Base-by-base conservation (phyloP, 2,888 invertebrate genomes). In the Harmothoe impar region DNA sequence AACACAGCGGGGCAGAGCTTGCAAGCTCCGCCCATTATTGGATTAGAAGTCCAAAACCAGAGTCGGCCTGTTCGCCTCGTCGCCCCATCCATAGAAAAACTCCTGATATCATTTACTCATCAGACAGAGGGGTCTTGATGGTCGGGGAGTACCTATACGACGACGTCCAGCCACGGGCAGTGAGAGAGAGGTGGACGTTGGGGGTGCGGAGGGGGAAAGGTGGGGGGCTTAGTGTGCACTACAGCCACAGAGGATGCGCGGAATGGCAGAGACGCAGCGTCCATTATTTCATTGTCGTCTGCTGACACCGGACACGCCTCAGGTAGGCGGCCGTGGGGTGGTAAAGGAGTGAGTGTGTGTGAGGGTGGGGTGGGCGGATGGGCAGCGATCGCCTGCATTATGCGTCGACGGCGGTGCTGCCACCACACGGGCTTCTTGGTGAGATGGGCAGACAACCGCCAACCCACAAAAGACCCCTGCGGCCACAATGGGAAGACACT, bases 1-100 rank as follows among this genome's bases (percentile, higher is more conserved):
- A 86, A 86, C 54, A 86, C 29, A 54, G 33, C 29, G 54, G 43
- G 52, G 29, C 20, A 25, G 15, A 25, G 54, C 86, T 86, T 54
- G 29, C 86, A 56, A 52, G 52, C 86, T 52, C 54, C 54, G 86
- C 54, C 52, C 54, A 86, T 86, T 25, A 86, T 86, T 52, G 86
- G 86, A 86, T 86, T 86, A 86, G 54, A 86, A 56, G 86, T 81
- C 81, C 33, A 43, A 81, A 81, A 81, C 81, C 81, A 43, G 77
- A 29, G 17, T n/a, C 31, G 15, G 77, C 29, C 77, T 29, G 17
- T n/a, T 17, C 25, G 81, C 35, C 5, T 43, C 81, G 35, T 23
- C 43, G 35, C 33, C 81, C 81, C 33, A 35, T 81, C 81, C 81
- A 43, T 43, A 43, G 81, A 81, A 81, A 81, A 81, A 81, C 81